These are phyloP conservation scores for Crocallis elinguaria DNA, from an alignment of 2,888 invertebrate species.

Conservation along the genomic window DNA sequence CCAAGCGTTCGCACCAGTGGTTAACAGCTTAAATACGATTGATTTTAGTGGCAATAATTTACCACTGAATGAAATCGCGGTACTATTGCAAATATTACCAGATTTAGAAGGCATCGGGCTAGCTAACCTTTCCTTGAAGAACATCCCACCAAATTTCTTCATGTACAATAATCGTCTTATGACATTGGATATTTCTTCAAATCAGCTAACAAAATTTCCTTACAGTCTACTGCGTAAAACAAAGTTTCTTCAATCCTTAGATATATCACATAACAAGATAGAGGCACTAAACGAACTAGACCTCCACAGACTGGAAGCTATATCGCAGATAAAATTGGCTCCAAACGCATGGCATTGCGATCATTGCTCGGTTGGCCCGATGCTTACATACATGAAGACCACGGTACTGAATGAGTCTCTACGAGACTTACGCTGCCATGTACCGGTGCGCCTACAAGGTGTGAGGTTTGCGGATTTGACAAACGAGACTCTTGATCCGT, in stretches of 20 bases:
- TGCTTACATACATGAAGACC: slow-evolving; percentile 84
- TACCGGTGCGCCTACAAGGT: slow-evolving; percentile 84
- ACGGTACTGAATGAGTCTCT: slow-evolving; percentile 79
- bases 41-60: slow-evolving; percentile 89
- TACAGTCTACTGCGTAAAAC: slow-evolving; percentile 83
- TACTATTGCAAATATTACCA: slow-evolving; percentile 83
- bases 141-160: slow-evolving; percentile 85
- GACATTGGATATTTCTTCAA: slow-evolving; percentile 89
- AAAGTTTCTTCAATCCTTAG: slow-evolving; percentile 86
- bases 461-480: slow-evolving; percentile 58
- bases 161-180: slow-evolving; percentile 85
- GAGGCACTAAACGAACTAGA: slow-evolving; percentile 85
- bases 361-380: slow-evolving; percentile 85
- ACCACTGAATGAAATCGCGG: slow-evolving; percentile 81
- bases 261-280: slow-evolving; percentile 90
- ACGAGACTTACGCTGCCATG: slow-evolving; percentile 83
- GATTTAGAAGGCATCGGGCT: slow-evolving; percentile 85
- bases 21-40: slow-evolving; percentile 86
- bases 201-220: slow-evolving; percentile 86
- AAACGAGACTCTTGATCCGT: slow-evolving; percentile 64
- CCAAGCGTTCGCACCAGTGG: slow-evolving; percentile 85
- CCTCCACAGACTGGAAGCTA: slow-evolving; percentile 84
- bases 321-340: slow-evolving; percentile 81
- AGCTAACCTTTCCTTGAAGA: slow-evolving; percentile 84
- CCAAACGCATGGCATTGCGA: slow-evolving; percentile 89